Conservation (phyloP, 2,797 vertebrate genomes). For the Setipinna tenuifilis region DNA sequence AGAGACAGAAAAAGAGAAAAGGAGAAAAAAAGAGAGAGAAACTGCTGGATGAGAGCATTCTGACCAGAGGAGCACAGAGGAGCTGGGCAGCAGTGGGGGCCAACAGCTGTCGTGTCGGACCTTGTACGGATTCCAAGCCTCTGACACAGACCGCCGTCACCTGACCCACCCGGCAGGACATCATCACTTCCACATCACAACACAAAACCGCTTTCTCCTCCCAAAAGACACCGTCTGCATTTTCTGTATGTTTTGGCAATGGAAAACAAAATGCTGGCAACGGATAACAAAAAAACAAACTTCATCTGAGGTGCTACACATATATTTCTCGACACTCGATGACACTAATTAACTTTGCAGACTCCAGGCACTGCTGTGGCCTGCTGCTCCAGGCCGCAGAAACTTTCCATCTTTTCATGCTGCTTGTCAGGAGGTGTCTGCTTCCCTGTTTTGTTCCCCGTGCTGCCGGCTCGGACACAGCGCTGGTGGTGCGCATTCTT, state of each 20-base stretch:
- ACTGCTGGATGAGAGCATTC: too few relatives aligned
- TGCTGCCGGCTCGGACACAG: too few relatives aligned
- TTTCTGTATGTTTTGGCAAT: neutral
- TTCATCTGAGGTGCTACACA: neutral
- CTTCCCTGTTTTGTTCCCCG: slow-evolving; percentile 13
- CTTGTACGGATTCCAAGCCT: neutral
- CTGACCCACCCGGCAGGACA: neutral
- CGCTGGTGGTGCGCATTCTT: too few relatives aligned
- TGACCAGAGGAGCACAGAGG: neutral
- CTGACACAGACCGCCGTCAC: neutral
- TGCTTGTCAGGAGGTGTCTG: neutral
- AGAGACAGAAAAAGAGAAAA: neutral
- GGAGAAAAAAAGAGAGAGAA: too few relatives aligned
- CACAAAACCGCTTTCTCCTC: neutral
- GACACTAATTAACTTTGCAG: slow-evolving; percentile 16
- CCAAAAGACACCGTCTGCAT: neutral
- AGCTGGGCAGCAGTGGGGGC: neutral
- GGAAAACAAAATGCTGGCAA: neutral
- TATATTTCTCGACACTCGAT: slow-evolving; percentile 2
- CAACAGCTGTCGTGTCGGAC: neutral
- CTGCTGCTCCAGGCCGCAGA: neutral
- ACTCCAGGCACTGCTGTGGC: neutral
- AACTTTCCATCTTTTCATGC: slow-evolving; percentile 1
- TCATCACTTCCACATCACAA: neutral
- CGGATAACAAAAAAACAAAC: neutral